phyloP scores from a whole-genome alignment of 2,797 vertebrate species.

The Limosa lapponica region DNA sequence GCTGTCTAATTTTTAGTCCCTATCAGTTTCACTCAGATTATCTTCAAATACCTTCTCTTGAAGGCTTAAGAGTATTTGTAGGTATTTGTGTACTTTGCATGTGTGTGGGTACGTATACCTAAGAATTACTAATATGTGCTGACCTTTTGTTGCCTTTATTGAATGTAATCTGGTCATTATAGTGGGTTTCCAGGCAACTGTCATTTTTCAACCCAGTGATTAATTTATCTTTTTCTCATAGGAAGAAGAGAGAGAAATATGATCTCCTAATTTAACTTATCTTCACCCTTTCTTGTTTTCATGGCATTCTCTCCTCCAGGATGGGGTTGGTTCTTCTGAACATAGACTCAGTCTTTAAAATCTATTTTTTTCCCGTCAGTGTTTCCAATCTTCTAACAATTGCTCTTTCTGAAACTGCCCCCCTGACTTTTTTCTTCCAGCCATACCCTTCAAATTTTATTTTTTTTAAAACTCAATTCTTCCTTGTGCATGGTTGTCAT shows the following conservation, averaged over 20 bases:
- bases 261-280: background rate
- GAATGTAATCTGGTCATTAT: background rate
- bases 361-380: background rate
- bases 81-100: background rate
- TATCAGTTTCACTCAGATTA: background rate
- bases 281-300: background rate
- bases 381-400: background rate
- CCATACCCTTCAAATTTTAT: background rate
- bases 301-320: background rate
- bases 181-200: constrained; percentile 11
- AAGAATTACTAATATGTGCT: background rate
- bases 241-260: background rate
- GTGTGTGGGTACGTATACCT: fast-evolving
- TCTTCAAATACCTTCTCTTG: background rate
- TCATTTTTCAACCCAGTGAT: background rate
- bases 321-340: background rate
- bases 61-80: background rate
- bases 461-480: background rate
- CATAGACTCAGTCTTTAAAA: background rate
- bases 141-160: background rate
- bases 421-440: background rate
- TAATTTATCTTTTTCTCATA: background rate
- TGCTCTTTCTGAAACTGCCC: background rate
- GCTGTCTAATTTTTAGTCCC: background rate
- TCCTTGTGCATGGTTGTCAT: background rate